These are phyloP conservation scores for Rhabdophis nuchalis DNA, from an alignment of 2,797 vertebrate species.

Conservation along the genomic window DNA sequence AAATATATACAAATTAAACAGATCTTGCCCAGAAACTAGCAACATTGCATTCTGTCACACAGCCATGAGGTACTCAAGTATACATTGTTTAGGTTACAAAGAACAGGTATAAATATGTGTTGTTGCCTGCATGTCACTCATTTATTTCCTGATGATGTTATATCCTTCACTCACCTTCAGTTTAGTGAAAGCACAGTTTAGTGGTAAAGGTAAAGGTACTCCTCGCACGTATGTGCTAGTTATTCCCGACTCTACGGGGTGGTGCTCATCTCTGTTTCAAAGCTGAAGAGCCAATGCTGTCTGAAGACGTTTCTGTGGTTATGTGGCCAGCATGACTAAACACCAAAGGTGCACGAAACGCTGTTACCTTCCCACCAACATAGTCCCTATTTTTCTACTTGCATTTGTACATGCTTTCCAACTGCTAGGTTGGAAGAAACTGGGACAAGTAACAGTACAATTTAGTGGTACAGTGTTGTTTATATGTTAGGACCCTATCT, in stretches of 20 bases:
- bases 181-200: background rate
- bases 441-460: background rate
- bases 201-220: background rate
- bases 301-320: too few relatives aligned
- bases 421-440: too few relatives aligned
- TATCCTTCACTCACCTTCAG: background rate
- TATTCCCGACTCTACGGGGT: too few relatives aligned
- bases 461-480: background rate
- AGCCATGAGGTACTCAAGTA: background rate
- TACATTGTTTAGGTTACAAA: background rate
- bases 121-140: background rate
- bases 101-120: background rate
- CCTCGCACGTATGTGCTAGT: too few relatives aligned
- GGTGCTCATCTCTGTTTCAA: too few relatives aligned
- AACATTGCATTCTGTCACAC: background rate
- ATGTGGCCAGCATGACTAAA: too few relatives aligned
- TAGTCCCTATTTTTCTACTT: too few relatives aligned
- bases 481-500: background rate
- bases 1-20: background rate
- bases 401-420: too few relatives aligned
- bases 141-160: background rate
- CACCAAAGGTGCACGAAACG: too few relatives aligned
- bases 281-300: too few relatives aligned
- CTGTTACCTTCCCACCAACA: too few relatives aligned
- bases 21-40: background rate